Evolutionary conservation across 2,797 vertebrate genomes (phyloP).

Genomic region (Pseudochirops cupreus): DNA sequence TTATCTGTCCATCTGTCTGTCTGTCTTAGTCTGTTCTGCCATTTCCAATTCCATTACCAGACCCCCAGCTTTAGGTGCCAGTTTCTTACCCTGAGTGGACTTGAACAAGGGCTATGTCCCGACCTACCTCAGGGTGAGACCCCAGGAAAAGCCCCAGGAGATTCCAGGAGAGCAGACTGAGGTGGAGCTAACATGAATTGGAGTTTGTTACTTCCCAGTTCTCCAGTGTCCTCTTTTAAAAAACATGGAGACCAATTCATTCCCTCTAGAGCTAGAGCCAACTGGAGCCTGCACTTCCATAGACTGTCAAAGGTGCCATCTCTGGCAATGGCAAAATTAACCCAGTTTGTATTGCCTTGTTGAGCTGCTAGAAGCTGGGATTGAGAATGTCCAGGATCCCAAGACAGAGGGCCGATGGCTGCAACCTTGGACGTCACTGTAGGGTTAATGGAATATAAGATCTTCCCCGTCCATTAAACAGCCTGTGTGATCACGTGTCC

Average conservation of each 20-base stretch:
- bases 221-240: background rate
- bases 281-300: background rate
- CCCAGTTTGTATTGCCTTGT: background rate
- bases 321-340: background rate
- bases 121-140: background rate
- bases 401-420: constrained; percentile 92
- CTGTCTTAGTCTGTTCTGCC: background rate
- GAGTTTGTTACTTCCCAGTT: background rate
- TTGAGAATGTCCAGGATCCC: constrained; percentile 96
- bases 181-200: background rate
- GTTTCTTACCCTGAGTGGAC: background rate
- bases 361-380: background rate
- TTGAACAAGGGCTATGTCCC: background rate
- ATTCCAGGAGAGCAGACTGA: background rate
- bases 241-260: background rate
- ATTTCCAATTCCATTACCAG: background rate
- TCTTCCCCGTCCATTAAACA: too few relatives aligned
- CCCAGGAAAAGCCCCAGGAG: background rate
- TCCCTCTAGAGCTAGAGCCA: background rate
- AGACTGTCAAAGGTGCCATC: background rate
- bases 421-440: background rate
- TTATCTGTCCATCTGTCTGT: too few relatives aligned
- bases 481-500: too few relatives aligned
- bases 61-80: background rate
- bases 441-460: too few relatives aligned